phyloP scores from a whole-genome alignment of 2,797 vertebrate genomes.

The Sebastes reedi region DNA sequence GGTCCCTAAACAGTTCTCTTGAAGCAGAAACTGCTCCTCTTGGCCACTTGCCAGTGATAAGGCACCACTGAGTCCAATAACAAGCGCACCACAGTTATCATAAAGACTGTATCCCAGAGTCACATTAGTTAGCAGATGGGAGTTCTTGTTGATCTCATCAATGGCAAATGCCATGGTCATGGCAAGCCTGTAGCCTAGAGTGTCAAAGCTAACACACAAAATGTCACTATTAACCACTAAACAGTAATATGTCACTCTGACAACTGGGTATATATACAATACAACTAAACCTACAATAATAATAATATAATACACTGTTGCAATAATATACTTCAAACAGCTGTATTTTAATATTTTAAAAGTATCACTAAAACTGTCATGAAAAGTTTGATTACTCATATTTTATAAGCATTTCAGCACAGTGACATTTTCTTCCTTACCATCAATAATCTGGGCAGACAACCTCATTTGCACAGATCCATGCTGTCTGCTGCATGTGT shows the following conservation, averaged over 20 bases:
- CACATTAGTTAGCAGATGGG: background rate
- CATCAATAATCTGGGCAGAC: too few relatives aligned
- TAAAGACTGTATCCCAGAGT: background rate
- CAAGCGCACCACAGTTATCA: background rate
- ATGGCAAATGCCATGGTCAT: background rate
- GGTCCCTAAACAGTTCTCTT: background rate
- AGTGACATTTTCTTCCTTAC: too few relatives aligned
- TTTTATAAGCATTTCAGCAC: too few relatives aligned
- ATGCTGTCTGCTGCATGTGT: background rate
- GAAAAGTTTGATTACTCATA: too few relatives aligned
- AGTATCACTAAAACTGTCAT: too few relatives aligned
- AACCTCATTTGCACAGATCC: too few relatives aligned
- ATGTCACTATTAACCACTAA: background rate
- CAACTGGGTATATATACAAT: background rate
- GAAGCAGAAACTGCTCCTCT: background rate
- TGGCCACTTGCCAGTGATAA: background rate
- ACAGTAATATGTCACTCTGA: background rate
- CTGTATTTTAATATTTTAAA: too few relatives aligned
- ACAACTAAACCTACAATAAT: too few relatives aligned
- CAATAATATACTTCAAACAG: too few relatives aligned
- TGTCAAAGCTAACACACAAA: background rate
- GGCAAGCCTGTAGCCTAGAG: accelerated
- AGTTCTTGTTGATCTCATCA: background rate
- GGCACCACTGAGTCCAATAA: background rate
- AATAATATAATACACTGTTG: too few relatives aligned